A percentile compares a stretch with the other conserved stretches of the same genome.
These are phyloP conservation scores for Ptycholaimellus sp. DNA, from an alignment of 2,888 invertebrate species.

Conservation along the genomic window DNA sequence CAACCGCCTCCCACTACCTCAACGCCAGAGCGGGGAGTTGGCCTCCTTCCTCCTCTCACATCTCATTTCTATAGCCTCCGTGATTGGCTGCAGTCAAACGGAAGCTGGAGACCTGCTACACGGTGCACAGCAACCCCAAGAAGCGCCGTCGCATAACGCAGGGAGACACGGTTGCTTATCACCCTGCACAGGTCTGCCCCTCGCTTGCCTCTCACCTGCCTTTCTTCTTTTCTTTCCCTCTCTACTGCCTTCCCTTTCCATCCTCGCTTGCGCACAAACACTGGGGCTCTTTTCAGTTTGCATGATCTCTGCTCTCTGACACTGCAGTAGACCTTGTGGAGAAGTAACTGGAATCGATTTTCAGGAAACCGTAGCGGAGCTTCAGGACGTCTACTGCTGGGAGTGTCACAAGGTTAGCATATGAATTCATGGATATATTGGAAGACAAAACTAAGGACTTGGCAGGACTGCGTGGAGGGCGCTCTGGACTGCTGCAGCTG, in stretches of 20 bases:
- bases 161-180: not conserved
- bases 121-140: conserved; percentile 4
- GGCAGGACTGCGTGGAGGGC: conserved; percentile 44
- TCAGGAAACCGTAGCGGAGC: too few relatives aligned
- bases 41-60: too few relatives aligned
- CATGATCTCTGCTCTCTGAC: too few relatives aligned
- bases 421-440: too few relatives aligned
- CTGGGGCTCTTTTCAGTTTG: too few relatives aligned
- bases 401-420: conserved; percentile 48
- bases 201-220: not conserved
- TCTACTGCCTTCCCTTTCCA: too few relatives aligned
- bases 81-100: too few relatives aligned
- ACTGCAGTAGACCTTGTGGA: too few relatives aligned
- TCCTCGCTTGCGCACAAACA: too few relatives aligned
- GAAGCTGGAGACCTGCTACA: not conserved
- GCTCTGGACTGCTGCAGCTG: not conserved
- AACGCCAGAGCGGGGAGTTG: not conserved
- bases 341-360: too few relatives aligned
- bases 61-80: too few relatives aligned
- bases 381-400: conserved; percentile 60
- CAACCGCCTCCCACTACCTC: conserved; percentile 2
- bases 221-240: not conserved
- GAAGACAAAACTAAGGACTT: too few relatives aligned
- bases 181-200: not conserved
- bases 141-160: not conserved